A percentile compares a stretch with the other conserved stretches of the same genome.
These are phyloP conservation scores for Noturus placidus DNA, from an alignment of 2,113 vertebrate species.

Conservation along the genomic window DNA sequence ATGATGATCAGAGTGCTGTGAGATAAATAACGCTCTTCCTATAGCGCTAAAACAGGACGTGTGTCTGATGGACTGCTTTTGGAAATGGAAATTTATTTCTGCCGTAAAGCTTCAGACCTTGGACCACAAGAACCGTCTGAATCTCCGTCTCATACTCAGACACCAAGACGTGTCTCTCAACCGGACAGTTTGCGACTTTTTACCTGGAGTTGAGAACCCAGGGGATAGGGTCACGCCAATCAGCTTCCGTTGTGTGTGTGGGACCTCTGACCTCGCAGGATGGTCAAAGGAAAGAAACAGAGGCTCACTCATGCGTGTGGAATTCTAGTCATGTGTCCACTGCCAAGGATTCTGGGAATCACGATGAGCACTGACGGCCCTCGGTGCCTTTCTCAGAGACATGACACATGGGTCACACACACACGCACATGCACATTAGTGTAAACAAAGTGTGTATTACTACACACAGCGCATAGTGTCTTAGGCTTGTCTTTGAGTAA, in stretches of 20 bases:
- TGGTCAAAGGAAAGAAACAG: neutral
- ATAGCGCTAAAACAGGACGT: neutral
- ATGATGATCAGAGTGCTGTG: neutral
- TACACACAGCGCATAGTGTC: slow-evolving; percentile 29
- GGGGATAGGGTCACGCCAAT: slow-evolving; percentile 15
- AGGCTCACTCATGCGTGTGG: slow-evolving; percentile 13
- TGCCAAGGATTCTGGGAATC: slow-evolving; percentile 33
- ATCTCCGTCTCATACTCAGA: neutral
- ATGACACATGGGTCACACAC: slow-evolving; percentile 14
- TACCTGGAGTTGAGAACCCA: slow-evolving; percentile 18
- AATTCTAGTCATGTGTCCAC: slow-evolving; percentile 26
- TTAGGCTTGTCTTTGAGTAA: slow-evolving; percentile 34
- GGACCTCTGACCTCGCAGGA: slow-evolving; percentile 26
- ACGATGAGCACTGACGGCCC: slow-evolving; percentile 20
- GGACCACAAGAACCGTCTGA: neutral
- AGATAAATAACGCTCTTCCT: slow-evolving; percentile 8
- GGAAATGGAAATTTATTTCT: neutral
- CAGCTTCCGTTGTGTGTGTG: slow-evolving; percentile 16
- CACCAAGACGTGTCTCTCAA: neutral
- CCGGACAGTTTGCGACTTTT: slow-evolving; percentile 11
- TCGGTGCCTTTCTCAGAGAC: slow-evolving; percentile 33
- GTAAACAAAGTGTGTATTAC: neutral
- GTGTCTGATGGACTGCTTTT: neutral
- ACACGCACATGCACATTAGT: neutral
- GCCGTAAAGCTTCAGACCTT: neutral